Evolutionary conservation across 2,888 invertebrate genomes (phyloP).

Genomic region (Nephrocerus scutellatus): DNA sequence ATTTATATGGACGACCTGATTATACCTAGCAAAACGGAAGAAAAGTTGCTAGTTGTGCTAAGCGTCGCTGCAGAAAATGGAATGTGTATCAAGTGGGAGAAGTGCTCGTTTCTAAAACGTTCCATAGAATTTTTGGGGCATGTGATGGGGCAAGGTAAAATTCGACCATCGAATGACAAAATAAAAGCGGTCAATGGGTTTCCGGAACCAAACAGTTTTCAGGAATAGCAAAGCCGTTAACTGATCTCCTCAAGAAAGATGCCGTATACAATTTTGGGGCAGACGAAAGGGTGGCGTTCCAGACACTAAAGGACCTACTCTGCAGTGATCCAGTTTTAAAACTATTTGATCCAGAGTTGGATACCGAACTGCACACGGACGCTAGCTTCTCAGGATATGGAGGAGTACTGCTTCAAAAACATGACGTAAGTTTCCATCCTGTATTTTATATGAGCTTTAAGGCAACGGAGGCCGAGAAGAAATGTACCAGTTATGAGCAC

Average conservation of each 20-base stretch:
- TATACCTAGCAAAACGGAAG: background rate
- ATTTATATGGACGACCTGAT: constrained; percentile 7
- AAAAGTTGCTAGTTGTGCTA: background rate
- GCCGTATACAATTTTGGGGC: constrained; percentile 1
- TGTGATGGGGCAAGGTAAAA: background rate
- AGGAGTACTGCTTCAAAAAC: constrained; percentile 25
- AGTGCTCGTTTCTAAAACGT: constrained; percentile 23
- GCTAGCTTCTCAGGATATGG: constrained; percentile 23
- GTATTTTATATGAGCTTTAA: constrained; percentile 8
- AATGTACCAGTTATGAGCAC: constrained; percentile 31
- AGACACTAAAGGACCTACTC: constrained; percentile 1
- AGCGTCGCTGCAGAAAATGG: background rate
- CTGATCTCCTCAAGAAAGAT: constrained; percentile 5
- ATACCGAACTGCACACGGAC: constrained; percentile 10
- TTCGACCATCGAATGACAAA: background rate
- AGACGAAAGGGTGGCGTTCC: constrained; percentile 1
- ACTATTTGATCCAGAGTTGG: constrained; percentile 3
- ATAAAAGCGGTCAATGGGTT: background rate
- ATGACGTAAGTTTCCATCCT: constrained; percentile 11
- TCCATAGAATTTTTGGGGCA: constrained; percentile 12
- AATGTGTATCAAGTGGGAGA: constrained; percentile 4
- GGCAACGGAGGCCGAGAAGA: constrained; percentile 20
- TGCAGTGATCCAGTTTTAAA: constrained; percentile 2
- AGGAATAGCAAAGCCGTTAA: constrained; percentile 2
- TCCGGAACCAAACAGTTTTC: background rate